These are phyloP conservation scores for Caenorhabditis panamensis DNA, from an alignment of 2,888 invertebrate genomes.

Conservation along the genomic window DNA sequence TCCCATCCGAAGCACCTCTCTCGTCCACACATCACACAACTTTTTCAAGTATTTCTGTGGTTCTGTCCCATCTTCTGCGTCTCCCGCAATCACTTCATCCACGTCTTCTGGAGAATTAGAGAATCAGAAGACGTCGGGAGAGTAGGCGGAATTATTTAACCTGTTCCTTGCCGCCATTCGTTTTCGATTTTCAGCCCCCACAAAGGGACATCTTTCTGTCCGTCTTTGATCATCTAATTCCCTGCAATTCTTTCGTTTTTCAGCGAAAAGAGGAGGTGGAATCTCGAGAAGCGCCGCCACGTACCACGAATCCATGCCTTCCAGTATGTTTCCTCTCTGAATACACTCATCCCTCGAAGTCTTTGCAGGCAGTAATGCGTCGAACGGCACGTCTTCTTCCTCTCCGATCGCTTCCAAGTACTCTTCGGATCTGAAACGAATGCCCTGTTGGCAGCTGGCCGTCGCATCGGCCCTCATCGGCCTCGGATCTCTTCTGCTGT, in stretches of 20 bases:
- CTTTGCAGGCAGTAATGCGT: slow-evolving; percentile 52
- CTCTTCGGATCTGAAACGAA: slow-evolving; percentile 12
- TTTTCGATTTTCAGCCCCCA: slow-evolving; percentile 16
- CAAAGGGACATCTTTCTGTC: not conserved
- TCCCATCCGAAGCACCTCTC: not conserved
- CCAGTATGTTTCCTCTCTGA: slow-evolving; percentile 33
- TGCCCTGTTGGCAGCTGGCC: slow-evolving; percentile 43
- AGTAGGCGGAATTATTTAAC: slow-evolving; percentile 51
- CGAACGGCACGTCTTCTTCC: slow-evolving; percentile 56
- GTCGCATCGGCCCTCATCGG: slow-evolving; percentile 37
- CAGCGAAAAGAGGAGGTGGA: slow-evolving; percentile 2
- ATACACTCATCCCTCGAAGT: not conserved
- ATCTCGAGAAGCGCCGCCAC: slow-evolving; percentile 11
- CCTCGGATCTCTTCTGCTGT: slow-evolving; percentile 47
- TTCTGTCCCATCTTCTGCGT: slow-evolving; percentile 7
- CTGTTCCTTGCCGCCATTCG: slow-evolving; percentile 9
- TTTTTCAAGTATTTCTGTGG: slow-evolving; percentile 4
- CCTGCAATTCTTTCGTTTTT: not conserved
- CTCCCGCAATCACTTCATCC: not conserved
- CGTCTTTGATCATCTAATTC: not conserved
- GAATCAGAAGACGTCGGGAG: slow-evolving; percentile 1
- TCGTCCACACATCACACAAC: too few species aligned
- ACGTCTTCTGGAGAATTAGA: slow-evolving; percentile 6
- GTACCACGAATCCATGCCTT: slow-evolving; percentile 32
- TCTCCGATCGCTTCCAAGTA: slow-evolving; percentile 42